Evolutionary conservation across 2,888 invertebrate genomes (phyloP), one percentile per base, ranked within the genome.

Genomic region (Tupiocoris notatus): DNA sequence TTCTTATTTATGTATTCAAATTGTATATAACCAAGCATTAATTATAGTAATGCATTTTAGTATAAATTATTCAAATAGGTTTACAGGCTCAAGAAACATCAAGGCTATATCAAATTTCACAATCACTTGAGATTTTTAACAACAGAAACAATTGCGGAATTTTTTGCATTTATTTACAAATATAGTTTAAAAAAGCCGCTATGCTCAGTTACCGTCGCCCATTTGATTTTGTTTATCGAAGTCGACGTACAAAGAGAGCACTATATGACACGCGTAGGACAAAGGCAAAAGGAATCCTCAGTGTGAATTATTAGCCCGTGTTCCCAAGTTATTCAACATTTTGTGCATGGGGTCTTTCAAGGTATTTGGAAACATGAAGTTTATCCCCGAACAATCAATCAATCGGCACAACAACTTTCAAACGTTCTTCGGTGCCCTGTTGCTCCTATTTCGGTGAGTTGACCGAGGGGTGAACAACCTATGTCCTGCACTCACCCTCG

Each of bases 331-430:
- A 63, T 71, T 75, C 61, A 68, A 76, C 21, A 67, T 78, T 65
- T 64, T 64, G 57, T 77, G 76, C 77, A 79, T 79, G 79, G 78
- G 79, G 79, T 79, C 79, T 84, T 83, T 85, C 85, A 88, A 94
- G 94, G 93, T 95, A 85, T 96, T 96, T 87, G 95, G 95, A 86
- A 96, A 94, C 89, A 93, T 96, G 86, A 89, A 88, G 86, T 89
- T 93, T 87, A 91, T 92, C 86, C 91, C 93, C 84, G 90, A 89
- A 84, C 89, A 91, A 83, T 91, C 92, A 85, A 92, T 96, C 86
- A 94, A 93, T 88, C 89, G 94, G 84, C 95, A 96, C 89, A 96
- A 95, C 90, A 95, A 96, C 90, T 95, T 96, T 89, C 91, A 93
- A 87, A 91, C 92, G 84, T 96, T 95, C 89, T 91, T 92, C 87